Evolutionary conservation across 2,888 invertebrate species (phyloP).

Genomic region (Rhogogaster chlorosoma): DNA sequence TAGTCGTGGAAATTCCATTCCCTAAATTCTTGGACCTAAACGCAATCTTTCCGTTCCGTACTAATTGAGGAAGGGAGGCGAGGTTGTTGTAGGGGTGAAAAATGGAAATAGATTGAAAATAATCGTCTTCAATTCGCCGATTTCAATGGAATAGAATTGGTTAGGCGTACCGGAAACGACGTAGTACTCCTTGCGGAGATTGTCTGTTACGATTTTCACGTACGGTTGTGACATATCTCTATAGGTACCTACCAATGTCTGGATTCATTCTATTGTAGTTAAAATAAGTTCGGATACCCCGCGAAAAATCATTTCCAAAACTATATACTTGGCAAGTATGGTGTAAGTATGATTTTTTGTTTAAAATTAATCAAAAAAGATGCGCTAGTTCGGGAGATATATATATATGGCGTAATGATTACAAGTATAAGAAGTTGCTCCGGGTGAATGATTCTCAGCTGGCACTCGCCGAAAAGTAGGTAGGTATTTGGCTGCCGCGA

Average conservation of each 20-base stretch:
- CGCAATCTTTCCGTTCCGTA: not conserved
- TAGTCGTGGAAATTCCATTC: not conserved
- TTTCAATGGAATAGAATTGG: conserved; percentile 27
- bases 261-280: not conserved
- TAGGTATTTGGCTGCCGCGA: too few species aligned
- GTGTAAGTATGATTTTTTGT: too few species aligned
- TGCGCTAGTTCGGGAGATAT: too few species aligned
- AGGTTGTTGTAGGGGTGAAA: not conserved
- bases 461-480: too few species aligned
- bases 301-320: too few species aligned
- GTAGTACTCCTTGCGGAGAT: conserved; percentile 19
- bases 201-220: conserved; percentile 11
- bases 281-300: not conserved
- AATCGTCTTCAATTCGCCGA: conserved; percentile 6
- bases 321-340: too few species aligned
- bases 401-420: too few species aligned
- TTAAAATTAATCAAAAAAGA: too few species aligned
- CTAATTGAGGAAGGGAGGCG: conserved; percentile 7
- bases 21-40: not conserved
- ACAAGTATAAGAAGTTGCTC: too few species aligned
- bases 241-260: not conserved
- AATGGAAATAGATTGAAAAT: conserved; percentile 2
- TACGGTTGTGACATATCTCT: not conserved
- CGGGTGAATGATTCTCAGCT: too few species aligned
- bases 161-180: conserved; percentile 21